A percentile compares a stretch with the other conserved stretches of the same genome.
These are phyloP conservation scores for Ceratosolen solmsi DNA, from an alignment of 1,140 invertebrate species.

Conservation along the genomic window DNA sequence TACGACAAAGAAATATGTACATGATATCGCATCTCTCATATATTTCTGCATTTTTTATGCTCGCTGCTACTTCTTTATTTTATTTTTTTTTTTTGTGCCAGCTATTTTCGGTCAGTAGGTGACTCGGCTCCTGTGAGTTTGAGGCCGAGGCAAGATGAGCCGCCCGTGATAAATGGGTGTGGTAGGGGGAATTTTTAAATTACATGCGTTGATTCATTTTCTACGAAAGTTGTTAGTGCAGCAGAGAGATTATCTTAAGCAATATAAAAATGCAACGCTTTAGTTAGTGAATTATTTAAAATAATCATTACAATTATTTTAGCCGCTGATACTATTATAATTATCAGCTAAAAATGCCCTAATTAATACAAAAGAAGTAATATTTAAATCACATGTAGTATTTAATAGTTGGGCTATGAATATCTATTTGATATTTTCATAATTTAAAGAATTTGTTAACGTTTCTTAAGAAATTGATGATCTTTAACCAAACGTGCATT, in stretches of 20 bases:
- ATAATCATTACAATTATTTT: too few relatives aligned
- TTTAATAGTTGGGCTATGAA: too few relatives aligned
- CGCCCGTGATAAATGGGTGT: background rate
- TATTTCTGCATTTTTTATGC: background rate
- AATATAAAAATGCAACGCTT: background rate
- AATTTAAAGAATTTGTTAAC: too few relatives aligned
- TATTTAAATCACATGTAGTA: too few relatives aligned
- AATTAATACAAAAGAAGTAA: too few relatives aligned
- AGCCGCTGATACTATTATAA: too few relatives aligned
- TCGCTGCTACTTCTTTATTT: background rate
- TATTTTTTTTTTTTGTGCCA: background rate
- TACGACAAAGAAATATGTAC: conserved; percentile 16
- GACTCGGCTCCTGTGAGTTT: background rate
- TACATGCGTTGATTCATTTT: background rate
- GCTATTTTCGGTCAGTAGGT: background rate
- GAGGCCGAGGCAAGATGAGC: background rate
- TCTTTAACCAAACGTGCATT: too few relatives aligned
- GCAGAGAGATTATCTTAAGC: background rate
- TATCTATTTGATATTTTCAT: too few relatives aligned
- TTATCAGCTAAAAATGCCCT: too few relatives aligned
- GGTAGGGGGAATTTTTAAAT: conserved; percentile 1
- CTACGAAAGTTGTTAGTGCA: background rate
- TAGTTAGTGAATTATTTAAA: background rate
- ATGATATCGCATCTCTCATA: background rate
- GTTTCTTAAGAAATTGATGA: too few relatives aligned